Evolutionary conservation across 2,797 vertebrate species (phyloP), one percentile per base, ranked within the genome.

Genomic region (Harpagifer antarcticus): DNA sequence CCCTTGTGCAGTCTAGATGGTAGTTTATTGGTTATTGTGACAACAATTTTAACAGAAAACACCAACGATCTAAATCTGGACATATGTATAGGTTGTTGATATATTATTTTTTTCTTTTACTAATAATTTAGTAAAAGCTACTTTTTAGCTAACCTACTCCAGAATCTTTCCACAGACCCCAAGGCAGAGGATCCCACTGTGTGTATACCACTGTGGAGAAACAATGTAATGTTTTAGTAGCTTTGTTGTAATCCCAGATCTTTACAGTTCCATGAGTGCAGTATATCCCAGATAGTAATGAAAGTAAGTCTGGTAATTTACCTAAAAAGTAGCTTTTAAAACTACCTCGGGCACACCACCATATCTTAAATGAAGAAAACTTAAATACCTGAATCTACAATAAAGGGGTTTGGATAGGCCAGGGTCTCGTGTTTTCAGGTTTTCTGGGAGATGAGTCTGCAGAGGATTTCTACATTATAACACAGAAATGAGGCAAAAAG

Each of bases 401-500:
- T 66, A 42, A 47, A 14, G 37, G 14, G 9, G 48, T 56, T 0
- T 0, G 10, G 53, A 27, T 0, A 48, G 31, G 44, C 44, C 44
- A 0, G 67, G 50, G 52, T 74, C 42, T 52, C 4, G 0, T 31
- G 56, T 70, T 76, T 67, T 72, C 1, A 0, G 53, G 59, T 66
- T 70, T 17, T 73, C 79, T 73, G 67, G 69, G 53, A 8, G 15
- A 17, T 1, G n/a, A 69, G 27, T 80, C 60, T 70, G 23, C 49
- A 37, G n/a, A 37, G 10, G 23, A 62, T 11, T 9, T 62, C 31
- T 14, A 57, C 8, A 42, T 55, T 5, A 43, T 2, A 45, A n/a
- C n/a, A 55, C 67, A 85, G 81, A 85, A 72, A 45, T 48, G 72
- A 74, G 76, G 19, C 69, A 65, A 81, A 81, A 45, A 6, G 15